Evolutionary conservation across 2,113 vertebrate species (phyloP), one percentile per base, ranked within the genome.

Genomic region (Urocolius indicus): DNA sequence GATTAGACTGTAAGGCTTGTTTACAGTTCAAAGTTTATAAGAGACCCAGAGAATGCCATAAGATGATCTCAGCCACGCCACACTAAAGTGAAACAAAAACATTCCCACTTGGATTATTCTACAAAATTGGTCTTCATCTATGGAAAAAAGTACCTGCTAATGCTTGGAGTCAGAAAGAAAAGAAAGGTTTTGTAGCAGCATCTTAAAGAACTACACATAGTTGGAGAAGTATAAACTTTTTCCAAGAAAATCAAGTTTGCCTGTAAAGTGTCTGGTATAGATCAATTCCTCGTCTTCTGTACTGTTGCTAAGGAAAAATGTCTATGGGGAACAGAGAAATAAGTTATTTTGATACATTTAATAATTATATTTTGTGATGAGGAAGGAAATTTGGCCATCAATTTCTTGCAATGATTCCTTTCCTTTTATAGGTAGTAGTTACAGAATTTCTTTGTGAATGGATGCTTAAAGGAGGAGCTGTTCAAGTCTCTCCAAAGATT

Each of bases 21-120:
- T 89, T 81, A 27, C 9, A 17, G 13, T 24, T 80, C 15, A 17
- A 49, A 26, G 9, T 46, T 74, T 46, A 32, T 34, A 57, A 20
- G 77, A 72, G 18, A 79, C 24, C 0, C 1, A 73, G 5, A 45
- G 5, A 34, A 16, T 27, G 9, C 10, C 38, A 0, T 26, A 62
- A 54, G 21, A 73, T 24, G 7, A 63, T 13, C 3, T 2, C 18
- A 89, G 20, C 7, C n/a, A n/a, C n/a, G n/a, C n/a, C n/a, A 59
- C 2, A 11, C 14, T 34, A 3, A 59, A 38, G 8, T 22, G 52
- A 77, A 94, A 4, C 23, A 23, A 34, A 81, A 58, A 29, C 15
- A 57, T 61, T 61, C 19, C 30, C 13, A 57, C 6, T 4, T 59
- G 12, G 7, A 23, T 10, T 68, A 76, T 17, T 65, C 59, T 57